Percentiles rank a stretch among this genome's conserved stretches.
Conservation (phyloP, 2,888 invertebrate species). For the Pasiphila rectangulata region DNA sequence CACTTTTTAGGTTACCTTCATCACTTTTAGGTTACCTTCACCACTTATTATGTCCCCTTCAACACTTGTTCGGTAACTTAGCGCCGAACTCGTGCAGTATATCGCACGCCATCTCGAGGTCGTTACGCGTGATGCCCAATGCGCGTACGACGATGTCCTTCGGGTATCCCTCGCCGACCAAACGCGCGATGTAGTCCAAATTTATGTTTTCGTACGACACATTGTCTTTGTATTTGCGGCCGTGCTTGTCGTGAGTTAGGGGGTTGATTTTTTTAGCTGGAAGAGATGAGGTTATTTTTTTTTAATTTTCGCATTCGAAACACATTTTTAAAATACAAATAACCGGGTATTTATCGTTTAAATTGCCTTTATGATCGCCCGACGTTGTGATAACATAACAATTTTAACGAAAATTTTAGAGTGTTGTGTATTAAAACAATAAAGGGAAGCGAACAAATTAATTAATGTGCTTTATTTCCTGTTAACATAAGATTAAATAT, state of each 20-base stretch:
- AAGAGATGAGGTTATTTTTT: slow-evolving; percentile 27
- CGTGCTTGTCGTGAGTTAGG: slow-evolving; percentile 74
- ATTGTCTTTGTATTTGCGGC: slow-evolving; percentile 72
- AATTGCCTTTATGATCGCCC: no score
- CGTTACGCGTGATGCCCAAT: slow-evolving; percentile 94
- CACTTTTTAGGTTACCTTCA: no score
- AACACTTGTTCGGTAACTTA: slow-evolving; percentile 69
- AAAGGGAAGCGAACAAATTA: no score
- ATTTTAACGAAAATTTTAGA: no score
- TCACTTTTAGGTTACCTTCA: no score
- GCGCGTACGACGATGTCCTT: slow-evolving; percentile 95
- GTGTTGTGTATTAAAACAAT: no score
- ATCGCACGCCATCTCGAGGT: slow-evolving; percentile 97
- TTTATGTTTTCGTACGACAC: slow-evolving; percentile 93
- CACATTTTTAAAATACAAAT: no score
- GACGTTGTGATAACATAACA: no score
- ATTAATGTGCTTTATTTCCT: no score
- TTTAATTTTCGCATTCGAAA: background rate
- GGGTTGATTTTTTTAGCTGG: slow-evolving; percentile 76
- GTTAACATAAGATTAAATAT: no score
- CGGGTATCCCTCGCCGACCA: slow-evolving; percentile 94
- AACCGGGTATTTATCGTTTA: no score
- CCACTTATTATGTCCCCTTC: no score
- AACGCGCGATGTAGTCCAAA: slow-evolving; percentile 92
- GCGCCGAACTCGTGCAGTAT: slow-evolving; percentile 94